These are phyloP conservation scores for Palythoa caribaeorum DNA, from an alignment of 92 coral and sea anemone genomes.

Conservation along the genomic window DNA sequence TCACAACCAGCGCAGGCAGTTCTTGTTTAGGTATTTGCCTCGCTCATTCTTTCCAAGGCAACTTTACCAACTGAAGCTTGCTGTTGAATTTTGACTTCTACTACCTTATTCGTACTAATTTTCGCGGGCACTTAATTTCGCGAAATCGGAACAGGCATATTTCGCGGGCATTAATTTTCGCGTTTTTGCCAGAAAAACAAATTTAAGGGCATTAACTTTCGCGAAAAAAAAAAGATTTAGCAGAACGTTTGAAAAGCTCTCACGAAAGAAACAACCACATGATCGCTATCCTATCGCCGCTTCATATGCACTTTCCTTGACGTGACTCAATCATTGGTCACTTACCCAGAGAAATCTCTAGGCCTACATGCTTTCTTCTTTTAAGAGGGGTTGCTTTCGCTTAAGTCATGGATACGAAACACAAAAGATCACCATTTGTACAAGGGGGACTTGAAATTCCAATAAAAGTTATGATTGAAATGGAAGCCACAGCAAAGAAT, in stretches of 20 bases:
- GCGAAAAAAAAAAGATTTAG: no score
- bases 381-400: background rate
- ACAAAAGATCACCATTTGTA: background rate
- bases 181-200: no score
- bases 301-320: background rate
- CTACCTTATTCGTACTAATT: no score
- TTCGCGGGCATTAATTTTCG: no score
- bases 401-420: slow-evolving; percentile 1
- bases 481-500: background rate
- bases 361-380: background rate
- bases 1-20: background rate
- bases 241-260: no score
- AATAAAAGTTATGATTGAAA: no score
- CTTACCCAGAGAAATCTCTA: slow-evolving; percentile 21
- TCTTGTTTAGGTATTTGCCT: background rate
- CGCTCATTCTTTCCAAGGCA: background rate
- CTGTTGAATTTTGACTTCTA: background rate
- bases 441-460: background rate
- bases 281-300: no score
- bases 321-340: slow-evolving; percentile 34
- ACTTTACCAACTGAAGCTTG: background rate
- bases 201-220: no score
- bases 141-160: no score
- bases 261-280: no score
- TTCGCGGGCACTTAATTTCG: no score